phyloP scores from a whole-genome alignment of 1,140 invertebrate genomes.

The Lysiphlebus fabarum region DNA sequence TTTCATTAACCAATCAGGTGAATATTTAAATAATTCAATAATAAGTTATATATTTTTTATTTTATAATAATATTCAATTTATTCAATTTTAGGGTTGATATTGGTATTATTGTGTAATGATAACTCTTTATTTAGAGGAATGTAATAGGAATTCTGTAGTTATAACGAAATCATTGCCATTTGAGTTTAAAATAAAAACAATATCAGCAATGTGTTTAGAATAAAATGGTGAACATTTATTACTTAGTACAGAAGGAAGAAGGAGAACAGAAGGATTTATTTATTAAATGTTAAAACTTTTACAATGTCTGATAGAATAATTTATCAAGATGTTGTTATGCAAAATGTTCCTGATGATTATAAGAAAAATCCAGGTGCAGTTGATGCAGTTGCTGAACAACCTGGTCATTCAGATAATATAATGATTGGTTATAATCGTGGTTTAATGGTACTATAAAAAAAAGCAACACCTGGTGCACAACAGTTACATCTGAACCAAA shows the following conservation, averaged over 20 bases:
- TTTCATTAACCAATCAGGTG: constrained; percentile 77
- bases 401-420: constrained; percentile 78
- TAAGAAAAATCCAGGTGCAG: constrained; percentile 92
- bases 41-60: neutral
- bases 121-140: constrained; percentile 94
- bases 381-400: constrained; percentile 86
- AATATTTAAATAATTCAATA: constrained; percentile 7
- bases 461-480: constrained; percentile 63
- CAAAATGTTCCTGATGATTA: constrained; percentile 91
- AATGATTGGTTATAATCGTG: constrained; percentile 90
- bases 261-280: constrained; percentile 96
- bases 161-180: constrained; percentile 67
- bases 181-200: constrained; percentile 88
- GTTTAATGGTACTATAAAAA: constrained; percentile 91
- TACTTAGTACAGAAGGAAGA: constrained; percentile 93
- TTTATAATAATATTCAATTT: neutral
- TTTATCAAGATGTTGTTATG: no score
- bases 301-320: no score
- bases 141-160: constrained; percentile 79
- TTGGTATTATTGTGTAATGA: constrained; percentile 87
- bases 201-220: constrained; percentile 85
- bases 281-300: no score
- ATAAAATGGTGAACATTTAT: constrained; percentile 70
- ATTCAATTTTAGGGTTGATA: constrained; percentile 62
- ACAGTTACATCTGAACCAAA: constrained; percentile 69